Evolutionary conservation across 1,140 invertebrate species (phyloP).

Genomic region (Papilio machaon): DNA sequence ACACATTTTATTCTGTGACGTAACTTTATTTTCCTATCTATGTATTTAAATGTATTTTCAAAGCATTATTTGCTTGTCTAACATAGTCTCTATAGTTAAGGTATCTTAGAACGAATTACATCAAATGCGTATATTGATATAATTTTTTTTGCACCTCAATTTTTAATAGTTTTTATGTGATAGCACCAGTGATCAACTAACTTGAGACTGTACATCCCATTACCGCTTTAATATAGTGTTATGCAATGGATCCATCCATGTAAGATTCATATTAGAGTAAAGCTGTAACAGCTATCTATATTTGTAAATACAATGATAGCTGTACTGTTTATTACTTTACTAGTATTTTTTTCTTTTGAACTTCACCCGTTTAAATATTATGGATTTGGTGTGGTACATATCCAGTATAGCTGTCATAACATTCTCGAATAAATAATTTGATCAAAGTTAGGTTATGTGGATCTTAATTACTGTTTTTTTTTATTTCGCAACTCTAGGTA

Average conservation of each 20-base stretch:
- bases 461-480: too few relatives aligned
- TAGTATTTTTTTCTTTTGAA: neutral
- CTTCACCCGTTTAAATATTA: neutral
- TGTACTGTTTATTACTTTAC: constrained; percentile 1
- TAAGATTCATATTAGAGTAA: constrained; percentile 52
- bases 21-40: neutral
- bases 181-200: constrained; percentile 65
- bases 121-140: constrained; percentile 15
- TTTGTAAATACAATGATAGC: constrained; percentile 16
- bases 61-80: constrained; percentile 26
- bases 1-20: neutral
- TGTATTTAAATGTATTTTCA: constrained; percentile 2
- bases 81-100: constrained; percentile 30
- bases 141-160: constrained; percentile 32
- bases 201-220: constrained; percentile 58
- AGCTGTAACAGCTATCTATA: constrained; percentile 19
- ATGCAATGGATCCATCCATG: constrained; percentile 74
- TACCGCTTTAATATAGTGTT: constrained; percentile 58
- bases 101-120: constrained; percentile 11
- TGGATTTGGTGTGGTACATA: neutral
- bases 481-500: too few relatives aligned
- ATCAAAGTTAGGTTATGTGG: too few relatives aligned
- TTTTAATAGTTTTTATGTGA: constrained; percentile 54
- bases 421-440: too few relatives aligned
- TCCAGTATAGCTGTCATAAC: too few relatives aligned